Evolutionary conservation across 1,140 invertebrate genomes (phyloP).

Genomic region (Proales similis): DNA sequence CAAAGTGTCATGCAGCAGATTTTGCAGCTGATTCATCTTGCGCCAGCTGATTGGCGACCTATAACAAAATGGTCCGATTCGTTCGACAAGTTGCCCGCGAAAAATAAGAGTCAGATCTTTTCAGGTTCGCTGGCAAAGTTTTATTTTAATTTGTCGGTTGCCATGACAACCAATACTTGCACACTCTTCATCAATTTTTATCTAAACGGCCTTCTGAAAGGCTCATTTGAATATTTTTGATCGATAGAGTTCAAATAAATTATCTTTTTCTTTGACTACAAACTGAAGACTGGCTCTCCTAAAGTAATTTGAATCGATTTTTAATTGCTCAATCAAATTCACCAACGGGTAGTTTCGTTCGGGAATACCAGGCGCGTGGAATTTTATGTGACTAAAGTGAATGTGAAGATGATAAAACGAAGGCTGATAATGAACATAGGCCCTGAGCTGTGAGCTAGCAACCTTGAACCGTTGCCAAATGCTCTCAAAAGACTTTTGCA

Average conservation of each 20-base stretch:
- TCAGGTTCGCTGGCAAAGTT: no score
- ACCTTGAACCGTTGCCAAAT: conserved; percentile 73
- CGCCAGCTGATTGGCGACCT: no score
- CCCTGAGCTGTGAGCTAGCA: conserved; percentile 62
- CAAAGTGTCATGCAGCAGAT: conserved; percentile 50
- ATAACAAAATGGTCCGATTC: no score
- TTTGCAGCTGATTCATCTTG: conserved; percentile 53
- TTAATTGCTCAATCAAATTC: conserved; percentile 82
- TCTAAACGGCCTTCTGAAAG: no score
- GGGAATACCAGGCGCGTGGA: conserved; percentile 66
- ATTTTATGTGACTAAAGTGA: conserved; percentile 76
- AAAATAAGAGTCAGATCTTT: no score
- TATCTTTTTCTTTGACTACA: conserved; percentile 47
- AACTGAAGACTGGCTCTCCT: conserved; percentile 64
- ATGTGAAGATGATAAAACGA: conserved; percentile 93
- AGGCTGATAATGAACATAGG: conserved; percentile 88
- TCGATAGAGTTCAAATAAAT: conserved; percentile 45
- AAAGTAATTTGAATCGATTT: conserved; percentile 74
- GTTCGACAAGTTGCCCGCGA: no score
- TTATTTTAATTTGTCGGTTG: no score
- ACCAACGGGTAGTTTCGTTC: conserved; percentile 77
- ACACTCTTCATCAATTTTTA: no score
- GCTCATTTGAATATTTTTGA: no score
- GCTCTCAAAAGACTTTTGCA: conserved; percentile 64
- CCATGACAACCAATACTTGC: no score